Evolutionary conservation across 2,113 vertebrate genomes (phyloP).

Genomic region (Xiphophorus maculatus): DNA sequence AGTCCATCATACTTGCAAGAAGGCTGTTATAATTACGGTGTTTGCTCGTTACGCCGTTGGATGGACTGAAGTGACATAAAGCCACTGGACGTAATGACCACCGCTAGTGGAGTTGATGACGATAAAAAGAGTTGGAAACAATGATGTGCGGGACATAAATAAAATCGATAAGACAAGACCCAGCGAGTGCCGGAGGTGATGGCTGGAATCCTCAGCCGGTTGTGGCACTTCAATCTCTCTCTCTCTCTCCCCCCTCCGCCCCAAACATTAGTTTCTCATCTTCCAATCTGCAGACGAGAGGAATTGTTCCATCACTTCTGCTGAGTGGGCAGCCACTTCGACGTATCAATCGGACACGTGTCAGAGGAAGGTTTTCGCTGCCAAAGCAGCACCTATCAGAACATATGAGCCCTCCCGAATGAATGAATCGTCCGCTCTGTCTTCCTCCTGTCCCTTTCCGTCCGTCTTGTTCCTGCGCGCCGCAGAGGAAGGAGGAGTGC

Average conservation of each 20-base stretch:
- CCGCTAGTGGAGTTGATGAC: constrained; percentile 12
- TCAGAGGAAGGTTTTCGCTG: constrained; percentile 67
- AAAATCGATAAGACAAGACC: constrained; percentile 51
- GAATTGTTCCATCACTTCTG: constrained; percentile 69
- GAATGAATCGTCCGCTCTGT: constrained; percentile 59
- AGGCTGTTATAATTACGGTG: constrained; percentile 3
- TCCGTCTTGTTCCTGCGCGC: constrained; percentile 27
- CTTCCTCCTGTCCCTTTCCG: constrained; percentile 47
- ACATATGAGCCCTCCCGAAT: constrained; percentile 57
- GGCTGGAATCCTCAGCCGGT: constrained; percentile 37
- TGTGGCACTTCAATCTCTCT: constrained; percentile 33
- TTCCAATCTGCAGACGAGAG: constrained; percentile 58
- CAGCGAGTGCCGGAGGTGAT: constrained; percentile 46
- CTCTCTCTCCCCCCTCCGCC: constrained; percentile 7
- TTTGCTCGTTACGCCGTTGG: constrained; percentile 11
- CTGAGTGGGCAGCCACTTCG: constrained; percentile 70
- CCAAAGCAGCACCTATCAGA: constrained; percentile 72
- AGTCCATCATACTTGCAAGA: not conserved
- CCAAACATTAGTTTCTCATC: constrained; percentile 45
- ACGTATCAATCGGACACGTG: constrained; percentile 69
- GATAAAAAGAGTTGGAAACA: constrained; percentile 22
- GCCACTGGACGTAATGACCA: constrained; percentile 17
- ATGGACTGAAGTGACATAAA: constrained; percentile 3
- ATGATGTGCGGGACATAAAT: constrained; percentile 42
- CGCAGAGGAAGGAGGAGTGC: constrained; percentile 53